Evolutionary conservation across 2,888 invertebrate species (phyloP), one percentile per base, ranked within the genome.

Genomic region (Saturnia pavonia): DNA sequence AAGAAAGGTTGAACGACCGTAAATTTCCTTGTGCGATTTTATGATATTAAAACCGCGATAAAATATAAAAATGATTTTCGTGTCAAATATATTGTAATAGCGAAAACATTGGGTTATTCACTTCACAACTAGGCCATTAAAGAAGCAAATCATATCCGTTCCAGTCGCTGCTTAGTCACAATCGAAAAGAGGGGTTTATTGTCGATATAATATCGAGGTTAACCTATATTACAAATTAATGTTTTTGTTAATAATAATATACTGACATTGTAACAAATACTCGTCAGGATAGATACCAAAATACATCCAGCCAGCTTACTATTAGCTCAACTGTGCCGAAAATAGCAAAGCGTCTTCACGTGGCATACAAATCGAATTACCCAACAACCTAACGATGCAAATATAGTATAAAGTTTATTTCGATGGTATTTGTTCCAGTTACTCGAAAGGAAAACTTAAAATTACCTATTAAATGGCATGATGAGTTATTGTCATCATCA

Each of bases 321-420:
- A 69, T 57, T 40, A 51, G 68, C 69, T 69, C 57, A 57, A 57
- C 27, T 42, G 69, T 48, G 27, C 27, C 57, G 16, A 70, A 67
- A 70, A 70, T 70, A 70, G 43, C 42, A 25, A 27, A 25, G 57
- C 42, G 60, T 67, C 42, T 70, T 57, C 69, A 45, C 66, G 57
- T 40, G 57, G 57, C 45, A 43, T 70, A 67, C 54, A 67, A 70
- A 67, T 70, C 67, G 60, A 67, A 67, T 45, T 70, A 70, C 57
- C 57, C 14, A 60, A 45, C 57, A 67, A 67, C 27, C n/a, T 19
- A 43, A 51, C 12, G 16, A 40, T 40, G 27, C 34, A 63, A 7
- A 48, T 43, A 27, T 34, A 43, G 27, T 25, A 7, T 63, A 60
- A 60, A 27, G 45, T 34, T 45, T 27, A 57, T 22, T 14, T 42